Percentiles rank a stretch among this genome's conserved stretches.
phyloP scores from a whole-genome alignment of 2,113 vertebrate species.

The Cynopterus brachyotis region DNA sequence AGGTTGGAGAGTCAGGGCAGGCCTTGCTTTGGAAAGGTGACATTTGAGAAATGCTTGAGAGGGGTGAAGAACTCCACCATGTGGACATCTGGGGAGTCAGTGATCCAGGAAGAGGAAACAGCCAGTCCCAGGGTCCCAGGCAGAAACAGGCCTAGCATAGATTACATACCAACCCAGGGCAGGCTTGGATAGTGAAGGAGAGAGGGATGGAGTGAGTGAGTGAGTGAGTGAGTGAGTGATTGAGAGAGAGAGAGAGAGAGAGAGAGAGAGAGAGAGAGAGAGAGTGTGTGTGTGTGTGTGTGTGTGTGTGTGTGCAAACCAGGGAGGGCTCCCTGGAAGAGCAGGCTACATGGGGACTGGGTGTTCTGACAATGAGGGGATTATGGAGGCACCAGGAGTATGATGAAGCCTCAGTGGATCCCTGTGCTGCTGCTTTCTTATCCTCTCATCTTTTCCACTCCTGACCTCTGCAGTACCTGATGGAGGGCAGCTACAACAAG shows the following conservation, averaged over 20 bases:
- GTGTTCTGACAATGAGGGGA: background rate
- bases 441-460: too few species aligned
- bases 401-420: background rate
- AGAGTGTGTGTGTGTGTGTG: background rate
- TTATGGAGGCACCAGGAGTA: background rate
- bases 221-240: too few species aligned
- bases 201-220: too few species aligned
- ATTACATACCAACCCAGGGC: background rate
- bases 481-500: constrained; percentile 99
- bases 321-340: background rate
- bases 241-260: too few species aligned
- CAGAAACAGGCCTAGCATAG: background rate
- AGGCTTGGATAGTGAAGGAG: background rate
- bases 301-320: rapidly evolving
- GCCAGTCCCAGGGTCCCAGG: background rate
- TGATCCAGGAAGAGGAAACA: background rate
- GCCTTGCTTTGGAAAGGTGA: background rate
- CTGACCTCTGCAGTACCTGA: constrained; percentile 88
- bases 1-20: background rate
- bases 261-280: too few species aligned
- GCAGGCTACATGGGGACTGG: background rate
- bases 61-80: background rate
- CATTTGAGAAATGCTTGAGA: background rate
- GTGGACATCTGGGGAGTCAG: background rate
- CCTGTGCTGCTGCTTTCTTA: background rate